phyloP scores from a whole-genome alignment of 2,113 vertebrate species.

The Apaloderma vittatum region DNA sequence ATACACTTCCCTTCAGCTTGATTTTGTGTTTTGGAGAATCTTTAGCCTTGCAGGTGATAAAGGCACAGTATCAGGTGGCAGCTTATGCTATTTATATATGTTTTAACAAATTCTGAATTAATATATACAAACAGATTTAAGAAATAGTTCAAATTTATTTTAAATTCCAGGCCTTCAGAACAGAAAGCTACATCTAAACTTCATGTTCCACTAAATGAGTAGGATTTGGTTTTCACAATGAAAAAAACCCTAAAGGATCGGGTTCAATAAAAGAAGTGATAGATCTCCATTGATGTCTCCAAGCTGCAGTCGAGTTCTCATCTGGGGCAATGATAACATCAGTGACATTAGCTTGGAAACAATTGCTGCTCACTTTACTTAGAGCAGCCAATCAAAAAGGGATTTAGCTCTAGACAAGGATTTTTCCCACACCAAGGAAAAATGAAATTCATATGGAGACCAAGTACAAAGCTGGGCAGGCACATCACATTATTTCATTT shows the following conservation, averaged over 20 bases:
- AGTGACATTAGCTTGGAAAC: not conserved
- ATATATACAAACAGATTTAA: not conserved
- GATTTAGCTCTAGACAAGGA: slow-evolving; percentile 16
- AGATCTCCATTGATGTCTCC: not conserved
- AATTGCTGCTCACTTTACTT: slow-evolving; percentile 17
- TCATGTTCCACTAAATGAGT: not conserved
- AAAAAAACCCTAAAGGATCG: not conserved
- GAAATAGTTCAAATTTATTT: not conserved
- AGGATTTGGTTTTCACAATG: not conserved
- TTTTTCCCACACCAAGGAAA: slow-evolving; percentile 12
- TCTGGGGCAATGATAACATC: slow-evolving; percentile 5
- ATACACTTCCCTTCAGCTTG: not conserved
- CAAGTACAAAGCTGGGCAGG: not conserved
- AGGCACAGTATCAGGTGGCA: not conserved
- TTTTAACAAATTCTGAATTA: not conserved
- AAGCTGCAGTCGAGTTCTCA: not conserved
- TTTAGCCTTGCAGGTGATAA: not conserved
- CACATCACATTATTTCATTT: not conserved
- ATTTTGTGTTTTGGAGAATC: not conserved
- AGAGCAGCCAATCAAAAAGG: not conserved
- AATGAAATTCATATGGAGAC: not conserved
- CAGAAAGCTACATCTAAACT: not conserved
- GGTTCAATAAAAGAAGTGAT: not conserved
- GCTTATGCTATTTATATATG: not conserved
- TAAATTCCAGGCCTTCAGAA: not conserved